These are phyloP conservation scores for Tupaia chinensis DNA, from an alignment of 2,113 vertebrate species.

Conservation along the genomic window DNA sequence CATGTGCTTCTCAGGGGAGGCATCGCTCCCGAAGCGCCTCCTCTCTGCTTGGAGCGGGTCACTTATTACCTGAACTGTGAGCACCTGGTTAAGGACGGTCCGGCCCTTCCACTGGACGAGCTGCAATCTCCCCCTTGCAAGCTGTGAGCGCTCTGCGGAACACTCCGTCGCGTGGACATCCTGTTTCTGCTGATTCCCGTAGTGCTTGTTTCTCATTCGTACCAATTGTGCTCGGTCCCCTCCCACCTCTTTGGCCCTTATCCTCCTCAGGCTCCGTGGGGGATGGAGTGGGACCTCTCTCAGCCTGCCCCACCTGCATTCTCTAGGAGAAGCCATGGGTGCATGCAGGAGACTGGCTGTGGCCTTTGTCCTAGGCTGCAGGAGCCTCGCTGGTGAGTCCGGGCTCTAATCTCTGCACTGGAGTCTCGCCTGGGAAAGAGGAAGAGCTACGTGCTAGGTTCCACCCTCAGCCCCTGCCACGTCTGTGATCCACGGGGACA, in stretches of 20 bases:
- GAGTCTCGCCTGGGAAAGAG: neutral
- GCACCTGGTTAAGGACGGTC: neutral
- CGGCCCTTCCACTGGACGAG: neutral
- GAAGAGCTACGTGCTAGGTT: neutral
- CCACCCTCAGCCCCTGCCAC: neutral
- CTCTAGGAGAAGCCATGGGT: neutral
- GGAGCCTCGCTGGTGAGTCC: neutral
- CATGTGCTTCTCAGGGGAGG: neutral
- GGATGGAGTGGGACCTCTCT: neutral
- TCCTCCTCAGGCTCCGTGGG: fast-evolving
- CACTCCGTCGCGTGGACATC: slow-evolving; percentile 46
- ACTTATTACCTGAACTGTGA: neutral
- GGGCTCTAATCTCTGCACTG: neutral
- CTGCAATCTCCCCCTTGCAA: neutral
- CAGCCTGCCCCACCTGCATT: neutral
- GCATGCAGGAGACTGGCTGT: neutral
- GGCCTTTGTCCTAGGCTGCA: neutral
- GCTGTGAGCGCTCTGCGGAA: neutral
- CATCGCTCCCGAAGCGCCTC: neutral
- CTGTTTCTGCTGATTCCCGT: slow-evolving; percentile 44
- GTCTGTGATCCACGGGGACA: neutral
- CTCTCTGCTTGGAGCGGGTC: neutral
- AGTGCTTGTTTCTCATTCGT: slow-evolving; percentile 16
- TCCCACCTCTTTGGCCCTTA: neutral
- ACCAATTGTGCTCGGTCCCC: neutral